Percentiles rank a stretch among this genome's conserved stretches.
Evolutionary conservation across 2,113 vertebrate genomes (phyloP).

Genomic region (Microcebus lehilahytsara): DNA sequence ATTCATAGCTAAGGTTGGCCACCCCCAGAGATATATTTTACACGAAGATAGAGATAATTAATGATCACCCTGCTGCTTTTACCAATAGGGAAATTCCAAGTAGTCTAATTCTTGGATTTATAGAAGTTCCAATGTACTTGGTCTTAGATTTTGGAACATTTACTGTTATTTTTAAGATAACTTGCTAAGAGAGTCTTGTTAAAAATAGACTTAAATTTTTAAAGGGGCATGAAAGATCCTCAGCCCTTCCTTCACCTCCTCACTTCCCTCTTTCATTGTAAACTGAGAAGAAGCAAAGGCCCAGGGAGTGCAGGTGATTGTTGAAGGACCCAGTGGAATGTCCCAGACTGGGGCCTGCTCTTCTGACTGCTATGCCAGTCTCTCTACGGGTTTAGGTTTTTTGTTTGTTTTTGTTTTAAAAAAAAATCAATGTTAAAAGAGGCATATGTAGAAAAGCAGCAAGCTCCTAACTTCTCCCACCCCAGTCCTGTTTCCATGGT

Average conservation of each 20-base stretch:
- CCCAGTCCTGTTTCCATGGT: background rate
- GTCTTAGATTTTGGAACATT: background rate
- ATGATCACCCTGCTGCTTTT: background rate
- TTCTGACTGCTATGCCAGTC: background rate
- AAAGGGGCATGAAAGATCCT: background rate
- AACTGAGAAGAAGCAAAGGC: background rate
- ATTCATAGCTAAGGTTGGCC: background rate
- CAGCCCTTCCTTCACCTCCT: background rate
- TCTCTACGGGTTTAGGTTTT: background rate
- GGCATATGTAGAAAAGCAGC: background rate
- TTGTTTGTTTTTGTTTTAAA: background rate
- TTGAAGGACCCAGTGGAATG: background rate
- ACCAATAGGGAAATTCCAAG: background rate
- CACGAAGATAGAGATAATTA: background rate
- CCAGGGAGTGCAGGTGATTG: background rate
- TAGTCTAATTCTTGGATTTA: background rate
- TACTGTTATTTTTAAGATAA: background rate
- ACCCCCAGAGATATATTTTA: background rate
- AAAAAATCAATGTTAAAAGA: background rate
- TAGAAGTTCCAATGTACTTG: background rate
- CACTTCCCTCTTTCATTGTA: background rate
- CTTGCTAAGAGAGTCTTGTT: background rate
- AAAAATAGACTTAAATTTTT: background rate
- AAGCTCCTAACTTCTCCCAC: background rate
- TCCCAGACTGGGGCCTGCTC: no score